phyloP scores from a whole-genome alignment of 2,113 vertebrate genomes.

The Pimephales promelas region DNA sequence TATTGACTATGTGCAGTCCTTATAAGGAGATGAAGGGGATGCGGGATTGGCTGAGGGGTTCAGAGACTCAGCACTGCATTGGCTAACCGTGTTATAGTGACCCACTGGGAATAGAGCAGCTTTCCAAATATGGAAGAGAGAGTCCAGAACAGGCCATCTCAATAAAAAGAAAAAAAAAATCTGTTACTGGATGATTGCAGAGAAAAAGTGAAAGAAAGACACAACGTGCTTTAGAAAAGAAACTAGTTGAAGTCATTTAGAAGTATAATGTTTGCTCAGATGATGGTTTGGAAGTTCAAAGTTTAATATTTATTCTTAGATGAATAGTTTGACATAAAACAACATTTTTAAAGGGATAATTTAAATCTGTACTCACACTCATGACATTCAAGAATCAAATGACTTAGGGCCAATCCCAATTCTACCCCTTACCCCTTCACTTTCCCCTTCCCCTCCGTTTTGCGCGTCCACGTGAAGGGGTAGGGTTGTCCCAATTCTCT shows the following conservation, averaged over 20 bases:
- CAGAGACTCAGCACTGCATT: conserved; percentile 75
- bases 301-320: too few relatives aligned
- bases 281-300: conserved; percentile 7
- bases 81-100: conserved; percentile 77
- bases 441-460: too few relatives aligned
- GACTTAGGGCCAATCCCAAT: too few relatives aligned
- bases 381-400: not conserved
- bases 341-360: not conserved
- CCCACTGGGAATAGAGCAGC: conserved; percentile 84
- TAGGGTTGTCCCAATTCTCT: too few relatives aligned
- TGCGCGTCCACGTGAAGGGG: too few relatives aligned
- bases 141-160: conserved; percentile 66
- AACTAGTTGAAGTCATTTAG: conserved; percentile 35
- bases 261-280: not conserved
- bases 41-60: conserved; percentile 74
- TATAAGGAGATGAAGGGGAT: conserved; percentile 85
- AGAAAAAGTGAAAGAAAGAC: not conserved
- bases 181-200: not conserved
- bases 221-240: conserved; percentile 13
- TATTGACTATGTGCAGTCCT: conserved; percentile 80
- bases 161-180: conserved; percentile 24
- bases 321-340: not conserved
- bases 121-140: conserved; percentile 93
- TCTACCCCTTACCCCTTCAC: too few relatives aligned
- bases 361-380: not conserved